phyloP scores from a whole-genome alignment of 2,113 vertebrate genomes.

The Hucho hucho region DNA sequence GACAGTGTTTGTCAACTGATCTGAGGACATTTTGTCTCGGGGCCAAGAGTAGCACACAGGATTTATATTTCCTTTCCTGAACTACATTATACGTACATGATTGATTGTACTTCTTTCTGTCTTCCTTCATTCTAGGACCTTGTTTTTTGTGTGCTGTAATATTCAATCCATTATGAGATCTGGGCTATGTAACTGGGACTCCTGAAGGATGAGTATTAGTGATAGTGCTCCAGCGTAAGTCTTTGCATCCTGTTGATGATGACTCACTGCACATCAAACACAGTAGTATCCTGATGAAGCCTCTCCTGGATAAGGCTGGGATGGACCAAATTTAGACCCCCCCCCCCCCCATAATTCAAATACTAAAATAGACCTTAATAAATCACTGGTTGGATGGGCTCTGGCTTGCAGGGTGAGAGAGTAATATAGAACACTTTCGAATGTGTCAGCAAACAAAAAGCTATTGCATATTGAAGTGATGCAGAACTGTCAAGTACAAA shows the following conservation, averaged over 20 bases:
- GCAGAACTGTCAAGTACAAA: neutral
- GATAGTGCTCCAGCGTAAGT: slow-evolving; percentile 24
- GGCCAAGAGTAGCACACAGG: neutral
- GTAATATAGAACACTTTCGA: neutral
- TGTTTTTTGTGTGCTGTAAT: too few relatives aligned
- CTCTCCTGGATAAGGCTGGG: slow-evolving; percentile 38
- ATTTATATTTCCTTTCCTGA: too few relatives aligned
- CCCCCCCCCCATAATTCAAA: too few relatives aligned
- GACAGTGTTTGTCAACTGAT: slow-evolving; percentile 9
- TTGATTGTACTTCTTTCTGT: too few relatives aligned
- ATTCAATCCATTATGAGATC: neutral
- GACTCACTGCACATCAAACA: slow-evolving; percentile 17
- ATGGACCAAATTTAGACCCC: slow-evolving; percentile 41
- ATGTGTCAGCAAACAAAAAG: neutral
- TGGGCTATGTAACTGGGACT: slow-evolving; percentile 12
- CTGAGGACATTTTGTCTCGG: slow-evolving; percentile 10
- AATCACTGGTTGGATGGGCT: too few relatives aligned
- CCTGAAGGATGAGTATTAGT: slow-evolving; percentile 37
- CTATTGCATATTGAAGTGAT: neutral
- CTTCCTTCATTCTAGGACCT: too few relatives aligned
- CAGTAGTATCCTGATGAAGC: slow-evolving; percentile 34
- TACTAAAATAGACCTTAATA: too few relatives aligned
- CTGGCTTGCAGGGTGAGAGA: neutral
- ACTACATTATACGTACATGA: too few relatives aligned
- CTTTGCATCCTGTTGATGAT: slow-evolving; percentile 6